Base-by-base conservation (phyloP, 2,113 vertebrate genomes). In the Herpetotheres cachinnans region DNA sequence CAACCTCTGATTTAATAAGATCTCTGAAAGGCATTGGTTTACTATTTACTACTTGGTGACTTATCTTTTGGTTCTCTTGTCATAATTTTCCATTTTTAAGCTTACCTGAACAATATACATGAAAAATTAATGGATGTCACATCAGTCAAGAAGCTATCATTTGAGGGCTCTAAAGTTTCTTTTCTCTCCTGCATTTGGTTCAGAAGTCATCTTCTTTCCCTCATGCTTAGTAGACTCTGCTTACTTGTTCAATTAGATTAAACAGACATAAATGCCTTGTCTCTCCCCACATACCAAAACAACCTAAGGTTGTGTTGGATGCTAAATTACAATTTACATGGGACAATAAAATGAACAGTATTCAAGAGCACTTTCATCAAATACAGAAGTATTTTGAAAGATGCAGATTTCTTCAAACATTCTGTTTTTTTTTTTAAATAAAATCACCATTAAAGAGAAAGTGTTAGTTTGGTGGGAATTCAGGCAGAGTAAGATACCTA, bases 121-220 rank as follows among this genome's bases (percentile, higher is more conserved):
- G 94, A 49, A 89, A 97, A 95, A 86, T 88, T 95, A 89, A 95
- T 90, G 82, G 82, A 74, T 97, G 95, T 87, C 79, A 66, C 93
- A 96, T 97, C 95, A 89, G 89, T 96, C 86, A 95, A 95, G 96
- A 96, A 98, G 95, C 94, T 97, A 49, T 96, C 93, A 92, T 97
- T 95, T 98, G 98, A 98, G 98, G 98, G 98, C 98, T 98, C 97
- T 98, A 98, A 98, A 98, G 98, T 98, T 98, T 98, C 98, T 98
- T 98, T 95, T 91, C 61, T 96, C 82, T 96, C 62, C 61, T 96
- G 88, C 95, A 86, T 96, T 94, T 72, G 65, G 44, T 80, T 91
- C 71, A 42, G 52, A 87, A 82, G 40, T 86, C 30, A 0, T 76
- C 61, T 55, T 86, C 66, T 85, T 61, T 71, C 56, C 58, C 77